phyloP scores from a whole-genome alignment of 2,888 invertebrate species.

The Rhamphomyia laevipes region DNA sequence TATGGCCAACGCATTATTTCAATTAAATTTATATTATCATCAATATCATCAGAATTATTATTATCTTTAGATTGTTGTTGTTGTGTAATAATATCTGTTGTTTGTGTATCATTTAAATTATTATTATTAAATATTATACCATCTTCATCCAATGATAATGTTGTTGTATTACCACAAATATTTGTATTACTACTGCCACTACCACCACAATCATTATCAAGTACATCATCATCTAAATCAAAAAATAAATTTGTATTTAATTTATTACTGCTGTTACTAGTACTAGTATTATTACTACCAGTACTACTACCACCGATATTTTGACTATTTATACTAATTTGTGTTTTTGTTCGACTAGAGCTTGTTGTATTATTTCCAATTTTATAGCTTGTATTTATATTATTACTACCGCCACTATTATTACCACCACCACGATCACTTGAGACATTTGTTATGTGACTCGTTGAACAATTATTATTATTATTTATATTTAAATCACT shows the following conservation, averaged over 20 bases:
- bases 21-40: conserved; percentile 50
- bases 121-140: not conserved
- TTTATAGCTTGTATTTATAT: conserved; percentile 1
- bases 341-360: conserved; percentile 15
- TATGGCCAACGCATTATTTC: conserved; percentile 77
- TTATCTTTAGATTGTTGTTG: conserved; percentile 12
- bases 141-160: not conserved
- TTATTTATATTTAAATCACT: not conserved
- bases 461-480: conserved; percentile 5
- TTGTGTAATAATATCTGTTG: conserved; percentile 8
- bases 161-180: not conserved
- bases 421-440: not conserved
- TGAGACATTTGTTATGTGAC: not conserved
- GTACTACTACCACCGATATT: not conserved
- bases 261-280: not conserved
- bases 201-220: not conserved
- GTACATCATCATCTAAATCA: not conserved
- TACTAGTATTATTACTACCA: conserved; percentile 1
- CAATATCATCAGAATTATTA: conserved; percentile 3
- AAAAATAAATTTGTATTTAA: not conserved
- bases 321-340: conserved; percentile 6
- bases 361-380: conserved; percentile 12
- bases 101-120: not conserved
- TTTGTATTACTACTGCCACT: not conserved
- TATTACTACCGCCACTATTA: not conserved